A percentile compares a stretch with the other conserved stretches of the same genome.
Conservation (phyloP, 2,113 vertebrate species). For the Psephotus haematonotus region DNA sequence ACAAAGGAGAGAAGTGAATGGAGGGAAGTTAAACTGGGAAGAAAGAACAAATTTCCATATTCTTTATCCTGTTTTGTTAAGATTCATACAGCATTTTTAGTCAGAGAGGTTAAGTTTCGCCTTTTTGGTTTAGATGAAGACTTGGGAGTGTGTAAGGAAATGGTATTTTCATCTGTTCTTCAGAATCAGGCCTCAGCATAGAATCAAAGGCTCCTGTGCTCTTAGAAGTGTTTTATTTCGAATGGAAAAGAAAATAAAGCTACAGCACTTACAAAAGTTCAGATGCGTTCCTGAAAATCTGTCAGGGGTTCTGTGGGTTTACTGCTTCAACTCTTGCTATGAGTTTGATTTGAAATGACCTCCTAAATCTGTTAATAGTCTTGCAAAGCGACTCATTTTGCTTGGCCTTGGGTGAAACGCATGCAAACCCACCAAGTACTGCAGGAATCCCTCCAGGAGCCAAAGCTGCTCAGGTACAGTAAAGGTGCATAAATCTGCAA, state of each 20-base stretch:
- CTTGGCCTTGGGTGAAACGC: conserved; percentile 3
- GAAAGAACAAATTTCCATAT: conserved; percentile 7
- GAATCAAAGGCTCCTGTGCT: conserved; percentile 19
- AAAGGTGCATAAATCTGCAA: background rate
- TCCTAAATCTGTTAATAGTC: conserved; percentile 40
- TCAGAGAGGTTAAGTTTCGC: background rate
- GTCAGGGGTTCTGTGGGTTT: conserved; percentile 34
- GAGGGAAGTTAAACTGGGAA: background rate
- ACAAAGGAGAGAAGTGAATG: background rate
- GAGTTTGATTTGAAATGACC: conserved; percentile 45
- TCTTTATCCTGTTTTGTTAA: conserved; percentile 28
- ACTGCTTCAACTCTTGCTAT: background rate
- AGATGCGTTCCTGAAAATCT: conserved; percentile 50
- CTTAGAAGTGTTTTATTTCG: conserved; percentile 19
- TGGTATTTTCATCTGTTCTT: conserved; percentile 28
- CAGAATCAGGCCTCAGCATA: conserved; percentile 14
- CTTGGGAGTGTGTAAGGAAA: conserved; percentile 26
- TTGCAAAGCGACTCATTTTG: background rate
- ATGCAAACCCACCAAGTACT: background rate
- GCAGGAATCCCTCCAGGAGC: conserved; percentile 3
- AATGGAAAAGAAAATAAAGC: conserved; percentile 61
- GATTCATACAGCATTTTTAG: background rate
- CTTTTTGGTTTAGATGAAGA: background rate
- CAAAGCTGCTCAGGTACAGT: background rate
- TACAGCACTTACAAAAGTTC: background rate